Evolutionary conservation across 2,888 invertebrate species (phyloP), one percentile per base, ranked within the genome.

Genomic region (Aromia moschata): DNA sequence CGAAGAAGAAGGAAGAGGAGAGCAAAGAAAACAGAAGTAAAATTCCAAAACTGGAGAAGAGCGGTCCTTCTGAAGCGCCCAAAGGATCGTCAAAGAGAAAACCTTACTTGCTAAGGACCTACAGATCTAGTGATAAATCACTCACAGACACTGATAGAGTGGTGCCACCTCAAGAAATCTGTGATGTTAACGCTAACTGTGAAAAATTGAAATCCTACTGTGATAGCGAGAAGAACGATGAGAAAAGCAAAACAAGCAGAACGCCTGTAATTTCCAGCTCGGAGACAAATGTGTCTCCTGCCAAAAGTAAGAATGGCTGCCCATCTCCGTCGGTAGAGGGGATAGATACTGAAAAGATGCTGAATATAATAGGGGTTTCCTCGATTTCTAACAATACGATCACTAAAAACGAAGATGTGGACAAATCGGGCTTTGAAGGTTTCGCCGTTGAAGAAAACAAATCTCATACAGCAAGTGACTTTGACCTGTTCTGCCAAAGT

Each of bases 71-170:
- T n/a, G 56, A 60, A 4, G 56, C 41, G 12, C 41, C 56, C 11
- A 68, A 62, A 53, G 71, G 71, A 31, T 68, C 71, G 16, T 60
- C 61, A 4, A 70, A 71, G 58, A 56, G 74, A 46, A 74, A 74
- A 51, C 55, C 64, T 2, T 57, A 54, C 7, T 43, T 60, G 17
- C 11, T 70, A 17, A 60, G 61, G 57, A 60, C 56, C 10, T 67
- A 69, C 30, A 69, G 66, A 36, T 9, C 38, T 46, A 52, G 37
- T 31, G 57, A 47, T 52, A 46, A 33, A 10, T 12, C 43, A 33
- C 16, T 16, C 10, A 30, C 47, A 12, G 36, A 44, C 20, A 47
- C 67, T 45, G 58, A 56, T 40, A 64, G 66, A 56, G 64, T 64
- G 5, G 30, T 11, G 18, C 36, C 12, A 31, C 55, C 46, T 33